These are phyloP conservation scores for Turritopsis rubra DNA, from an alignment of 30 jellyfish, hydroid and myxozoan species.

Conservation along the genomic window DNA sequence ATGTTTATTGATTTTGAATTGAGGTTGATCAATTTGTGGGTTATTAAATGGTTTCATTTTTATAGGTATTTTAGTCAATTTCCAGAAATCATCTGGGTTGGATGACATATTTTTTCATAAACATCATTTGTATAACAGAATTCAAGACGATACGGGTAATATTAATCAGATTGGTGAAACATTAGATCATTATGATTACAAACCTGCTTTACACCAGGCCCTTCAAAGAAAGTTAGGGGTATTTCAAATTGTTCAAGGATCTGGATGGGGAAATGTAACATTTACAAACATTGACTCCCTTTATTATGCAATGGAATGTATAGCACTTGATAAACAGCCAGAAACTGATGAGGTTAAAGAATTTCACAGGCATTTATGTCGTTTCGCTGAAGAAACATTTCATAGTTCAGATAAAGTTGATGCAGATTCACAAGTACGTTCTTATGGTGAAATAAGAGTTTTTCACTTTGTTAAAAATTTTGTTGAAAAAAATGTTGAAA, in stretches of 20 bases:
- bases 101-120: background rate
- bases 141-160: background rate
- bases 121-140: background rate
- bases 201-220: background rate
- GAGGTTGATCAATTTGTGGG: background rate
- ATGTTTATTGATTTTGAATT: too few relatives aligned
- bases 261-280: background rate
- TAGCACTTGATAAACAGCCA: background rate
- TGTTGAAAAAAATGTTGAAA: background rate
- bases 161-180: background rate
- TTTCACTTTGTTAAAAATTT: background rate
- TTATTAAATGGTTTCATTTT: background rate
- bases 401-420: background rate
- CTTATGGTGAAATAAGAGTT: background rate
- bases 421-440: background rate
- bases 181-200: background rate
- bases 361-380: background rate
- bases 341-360: background rate
- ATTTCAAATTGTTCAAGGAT: background rate
- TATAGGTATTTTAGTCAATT: background rate
- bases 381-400: background rate
- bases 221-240: background rate
- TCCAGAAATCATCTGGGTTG: background rate
- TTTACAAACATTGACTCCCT: background rate
- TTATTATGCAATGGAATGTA: background rate